A percentile compares a stretch with the other conserved stretches of the same genome.
These are phyloP conservation scores for Sturnira hondurensis DNA, from an alignment of 2,113 vertebrate genomes.

Conservation along the genomic window DNA sequence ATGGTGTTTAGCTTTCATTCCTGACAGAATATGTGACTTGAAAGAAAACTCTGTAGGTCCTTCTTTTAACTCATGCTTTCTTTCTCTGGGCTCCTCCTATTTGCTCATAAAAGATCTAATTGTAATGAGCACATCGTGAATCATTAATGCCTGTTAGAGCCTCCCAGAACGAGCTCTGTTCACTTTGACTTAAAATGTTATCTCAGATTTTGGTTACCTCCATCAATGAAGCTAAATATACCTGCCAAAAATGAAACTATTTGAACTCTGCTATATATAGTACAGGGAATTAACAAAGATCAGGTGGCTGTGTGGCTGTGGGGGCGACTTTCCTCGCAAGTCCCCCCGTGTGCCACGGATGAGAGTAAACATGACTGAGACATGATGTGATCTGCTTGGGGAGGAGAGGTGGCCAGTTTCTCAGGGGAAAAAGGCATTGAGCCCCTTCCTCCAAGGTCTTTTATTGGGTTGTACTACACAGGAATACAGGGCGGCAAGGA, in stretches of 20 bases:
- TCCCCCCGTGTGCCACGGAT: no score
- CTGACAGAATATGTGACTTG: background rate
- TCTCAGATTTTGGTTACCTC: background rate
- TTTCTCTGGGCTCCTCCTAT: background rate
- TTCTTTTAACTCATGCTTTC: slow-evolving; percentile 1
- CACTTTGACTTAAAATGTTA: background rate
- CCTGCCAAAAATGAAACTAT: background rate
- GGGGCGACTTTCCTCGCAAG: no score
- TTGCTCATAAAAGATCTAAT: slow-evolving; percentile 4
- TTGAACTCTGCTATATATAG: background rate
- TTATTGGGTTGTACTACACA: no score
- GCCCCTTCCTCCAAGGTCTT: no score
- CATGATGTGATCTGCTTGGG: no score
- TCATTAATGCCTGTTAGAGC: background rate
- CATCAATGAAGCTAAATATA: background rate
- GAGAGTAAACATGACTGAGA: no score
- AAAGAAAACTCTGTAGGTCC: background rate
- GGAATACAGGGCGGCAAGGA: no score
- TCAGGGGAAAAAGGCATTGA: no score
- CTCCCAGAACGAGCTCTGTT: background rate
- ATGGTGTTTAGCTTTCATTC: slow-evolving; percentile 44
- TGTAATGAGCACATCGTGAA: background rate
- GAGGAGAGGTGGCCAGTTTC: no score
- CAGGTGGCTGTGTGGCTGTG: background rate
- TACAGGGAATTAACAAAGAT: background rate